Conservation (phyloP, 2,797 vertebrate genomes). For the Lacerta bilineata region DNA sequence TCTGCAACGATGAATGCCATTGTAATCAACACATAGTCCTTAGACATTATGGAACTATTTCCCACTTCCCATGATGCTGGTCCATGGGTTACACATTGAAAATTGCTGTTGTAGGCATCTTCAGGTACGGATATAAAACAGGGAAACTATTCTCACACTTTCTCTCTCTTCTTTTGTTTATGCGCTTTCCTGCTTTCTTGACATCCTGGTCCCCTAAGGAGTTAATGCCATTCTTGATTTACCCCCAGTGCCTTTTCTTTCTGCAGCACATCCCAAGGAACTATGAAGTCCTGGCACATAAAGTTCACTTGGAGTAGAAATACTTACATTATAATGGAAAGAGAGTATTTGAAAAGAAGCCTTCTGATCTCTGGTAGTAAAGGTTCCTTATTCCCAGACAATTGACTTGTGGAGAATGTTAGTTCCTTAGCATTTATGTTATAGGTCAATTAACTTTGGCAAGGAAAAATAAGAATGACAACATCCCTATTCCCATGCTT, state of each 20-base stretch:
- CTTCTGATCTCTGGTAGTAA: background rate
- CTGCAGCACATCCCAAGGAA: fast-evolving
- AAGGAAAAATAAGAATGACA: background rate
- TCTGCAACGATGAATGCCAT: background rate
- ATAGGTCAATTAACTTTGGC: conserved; percentile 4
- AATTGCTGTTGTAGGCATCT: background rate
- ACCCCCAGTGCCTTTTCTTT: background rate
- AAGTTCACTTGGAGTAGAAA: background rate
- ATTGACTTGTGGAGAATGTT: background rate
- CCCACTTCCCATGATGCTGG: background rate
- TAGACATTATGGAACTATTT: background rate
- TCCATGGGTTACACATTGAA: background rate
- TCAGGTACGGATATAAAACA: background rate
- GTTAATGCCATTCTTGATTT: background rate
- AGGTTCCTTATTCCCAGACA: background rate
- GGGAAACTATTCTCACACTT: background rate
- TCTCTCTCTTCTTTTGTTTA: background rate
- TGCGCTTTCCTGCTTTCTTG: background rate
- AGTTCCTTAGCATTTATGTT: background rate
- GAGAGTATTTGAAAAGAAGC: background rate
- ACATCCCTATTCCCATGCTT: conserved; percentile 1
- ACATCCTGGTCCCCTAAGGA: background rate
- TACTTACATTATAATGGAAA: background rate
- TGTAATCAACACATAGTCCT: background rate
- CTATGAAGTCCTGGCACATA: background rate